These are phyloP conservation scores for Ammodytes dubius DNA, from an alignment of 2,113 vertebrate species.

Conservation along the genomic window DNA sequence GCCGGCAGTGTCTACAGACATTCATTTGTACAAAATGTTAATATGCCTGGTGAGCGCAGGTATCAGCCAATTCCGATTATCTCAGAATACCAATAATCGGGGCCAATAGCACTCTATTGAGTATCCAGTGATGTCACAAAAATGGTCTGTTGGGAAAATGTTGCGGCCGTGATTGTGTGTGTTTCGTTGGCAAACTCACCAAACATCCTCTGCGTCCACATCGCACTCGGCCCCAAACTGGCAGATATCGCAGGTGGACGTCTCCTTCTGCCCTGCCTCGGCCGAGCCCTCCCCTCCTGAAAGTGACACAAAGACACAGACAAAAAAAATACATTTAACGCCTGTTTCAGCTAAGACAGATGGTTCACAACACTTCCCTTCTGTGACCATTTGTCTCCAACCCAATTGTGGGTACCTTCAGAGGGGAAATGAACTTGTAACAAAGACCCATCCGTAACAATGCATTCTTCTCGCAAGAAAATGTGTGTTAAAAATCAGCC, in stretches of 20 bases:
- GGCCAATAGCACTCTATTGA: too few relatives aligned
- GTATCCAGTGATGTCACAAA: background rate
- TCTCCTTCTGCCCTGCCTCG: constrained; percentile 96
- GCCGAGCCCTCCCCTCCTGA: constrained; percentile 96
- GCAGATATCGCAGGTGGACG: constrained; percentile 98
- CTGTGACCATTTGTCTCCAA: background rate
- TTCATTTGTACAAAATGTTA: too few relatives aligned
- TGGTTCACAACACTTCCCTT: too few relatives aligned
- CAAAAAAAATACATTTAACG: background rate
- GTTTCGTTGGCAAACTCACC: constrained; percentile 83
- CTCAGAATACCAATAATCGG: too few relatives aligned
- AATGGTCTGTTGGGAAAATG: background rate
- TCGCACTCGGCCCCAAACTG: constrained; percentile 99
- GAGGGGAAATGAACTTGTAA: background rate
- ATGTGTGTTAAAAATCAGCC: constrained; percentile 31
- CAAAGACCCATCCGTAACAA: background rate
- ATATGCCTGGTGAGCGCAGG: too few relatives aligned
- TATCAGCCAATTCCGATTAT: too few relatives aligned
- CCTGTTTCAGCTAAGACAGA: background rate
- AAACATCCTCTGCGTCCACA: constrained; percentile 98
- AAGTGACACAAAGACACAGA: constrained; percentile 49
- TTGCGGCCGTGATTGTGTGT: background rate
- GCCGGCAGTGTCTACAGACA: too few relatives aligned
- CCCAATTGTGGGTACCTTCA: background rate
- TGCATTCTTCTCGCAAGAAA: constrained; percentile 4